phyloP scores from a whole-genome alignment of 2,113 vertebrate genomes.

The Rhinogobius similis region DNA sequence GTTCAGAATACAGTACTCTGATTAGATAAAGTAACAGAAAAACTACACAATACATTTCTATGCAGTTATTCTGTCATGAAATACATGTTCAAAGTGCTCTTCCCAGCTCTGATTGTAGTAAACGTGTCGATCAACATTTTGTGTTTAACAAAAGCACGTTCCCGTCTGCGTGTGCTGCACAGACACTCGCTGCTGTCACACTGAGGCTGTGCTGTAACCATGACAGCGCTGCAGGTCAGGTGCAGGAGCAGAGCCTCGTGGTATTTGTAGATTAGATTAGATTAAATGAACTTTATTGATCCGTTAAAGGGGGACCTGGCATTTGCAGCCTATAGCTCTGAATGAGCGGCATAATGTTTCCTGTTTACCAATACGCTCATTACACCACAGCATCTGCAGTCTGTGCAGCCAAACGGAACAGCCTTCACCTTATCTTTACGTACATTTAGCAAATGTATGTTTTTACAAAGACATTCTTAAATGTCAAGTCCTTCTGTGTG shows the following conservation, averaged over 20 bases:
- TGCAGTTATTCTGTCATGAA: too few relatives aligned
- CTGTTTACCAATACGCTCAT: slow-evolving; percentile 9
- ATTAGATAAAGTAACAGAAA: too few relatives aligned
- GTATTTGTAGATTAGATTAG: slow-evolving; percentile 47
- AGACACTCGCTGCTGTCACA: too few relatives aligned
- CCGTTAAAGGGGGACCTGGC: slow-evolving; percentile 19
- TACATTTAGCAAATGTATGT: background rate
- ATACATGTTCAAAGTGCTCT: too few relatives aligned
- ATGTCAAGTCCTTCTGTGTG: background rate
- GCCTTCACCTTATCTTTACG: background rate
- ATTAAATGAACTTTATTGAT: slow-evolving; percentile 51
- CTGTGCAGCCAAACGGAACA: background rate
- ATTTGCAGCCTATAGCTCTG: slow-evolving; percentile 38
- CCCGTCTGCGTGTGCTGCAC: too few relatives aligned
- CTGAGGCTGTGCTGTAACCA: too few relatives aligned
- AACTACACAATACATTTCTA: too few relatives aligned
- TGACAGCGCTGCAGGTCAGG: slow-evolving; percentile 26
- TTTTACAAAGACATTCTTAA: too few relatives aligned
- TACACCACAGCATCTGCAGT: slow-evolving; percentile 11
- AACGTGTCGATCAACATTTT: too few relatives aligned
- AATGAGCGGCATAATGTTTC: slow-evolving; percentile 24
- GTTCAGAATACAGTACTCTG: too few relatives aligned
- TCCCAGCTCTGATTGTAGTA: too few relatives aligned
- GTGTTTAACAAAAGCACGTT: too few relatives aligned
- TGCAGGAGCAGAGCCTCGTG: slow-evolving; percentile 31